Evolutionary conservation across 2,797 vertebrate genomes (phyloP), one percentile per base, ranked within the genome.

Genomic region (Platyrinchus mystaceus): DNA sequence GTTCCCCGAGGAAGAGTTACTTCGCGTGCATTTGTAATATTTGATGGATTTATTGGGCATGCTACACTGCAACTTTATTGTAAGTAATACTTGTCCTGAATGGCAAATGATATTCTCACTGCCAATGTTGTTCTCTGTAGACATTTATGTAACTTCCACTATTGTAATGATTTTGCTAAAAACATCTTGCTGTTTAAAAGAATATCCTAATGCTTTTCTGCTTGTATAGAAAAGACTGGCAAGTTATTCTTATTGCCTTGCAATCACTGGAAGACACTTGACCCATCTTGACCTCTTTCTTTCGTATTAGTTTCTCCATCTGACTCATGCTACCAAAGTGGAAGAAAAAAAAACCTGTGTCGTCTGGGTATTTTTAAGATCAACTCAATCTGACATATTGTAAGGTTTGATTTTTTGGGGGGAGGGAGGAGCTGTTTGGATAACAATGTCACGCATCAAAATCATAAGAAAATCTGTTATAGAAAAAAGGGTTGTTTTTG

Each of bases 81-180:
- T 70, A 73, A 87, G 77, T 79, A 84, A 70, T 89, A n/a, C 44
- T 89, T 87, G 81, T 89, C 75, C 89, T 68, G 92, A 89, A 80
- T 85, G 89, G 64, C 71, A 80, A 78, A 83, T 82, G 3, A 52
- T 64, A 27, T 75, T 91, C 60, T 87, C 20, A 14, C 73, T 86
- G 80, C 34, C 59, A 85, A 0, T 78, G 59, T 77, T 77, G 49
- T 32, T 56, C 56, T 93, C 46, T 74, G 28, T 60, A 86, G 82
- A n/a, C 52, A 44, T 80, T 85, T 83, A n/a, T 67, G 46, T 60
- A 70, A 55, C 37, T 94, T 76, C 89, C 47, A 79, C 47, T 87
- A 3, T 64, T 86, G 66, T 84, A 76, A 70, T 70, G 58, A 46
- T 78, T 88, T 78, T 81, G 49, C 59, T 91, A 53, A 81, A 90